Percentiles rank a stretch among this genome's conserved stretches.
Evolutionary conservation across 1,140 invertebrate species (phyloP).

Genomic region (Musca vetustissima): DNA sequence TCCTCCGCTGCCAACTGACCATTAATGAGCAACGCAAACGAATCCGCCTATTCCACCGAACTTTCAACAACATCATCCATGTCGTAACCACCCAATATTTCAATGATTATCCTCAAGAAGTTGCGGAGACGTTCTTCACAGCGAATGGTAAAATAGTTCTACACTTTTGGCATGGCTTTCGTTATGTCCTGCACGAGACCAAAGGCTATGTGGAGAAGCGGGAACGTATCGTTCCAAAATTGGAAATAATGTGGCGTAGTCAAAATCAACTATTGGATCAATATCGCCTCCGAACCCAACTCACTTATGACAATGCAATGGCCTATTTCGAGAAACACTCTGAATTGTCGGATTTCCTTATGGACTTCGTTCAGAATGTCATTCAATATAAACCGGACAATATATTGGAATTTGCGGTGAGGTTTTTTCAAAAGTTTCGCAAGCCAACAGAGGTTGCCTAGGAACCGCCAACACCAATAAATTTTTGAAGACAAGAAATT

Average conservation of each 20-base stretch:
- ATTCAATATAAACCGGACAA: constrained; percentile 47
- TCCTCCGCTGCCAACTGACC: constrained; percentile 40
- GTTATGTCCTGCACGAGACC: constrained; percentile 43
- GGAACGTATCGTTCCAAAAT: constrained; percentile 34
- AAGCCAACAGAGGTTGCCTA: neutral
- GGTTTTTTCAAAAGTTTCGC: constrained; percentile 50
- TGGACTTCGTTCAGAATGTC: constrained; percentile 45
- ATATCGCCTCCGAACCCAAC: constrained; percentile 35
- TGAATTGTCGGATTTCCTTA: constrained; percentile 41
- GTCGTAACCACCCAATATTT: constrained; percentile 47
- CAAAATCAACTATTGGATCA: constrained; percentile 30
- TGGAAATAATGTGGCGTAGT: constrained; percentile 49
- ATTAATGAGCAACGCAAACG: constrained; percentile 47
- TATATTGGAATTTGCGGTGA: constrained; percentile 46
- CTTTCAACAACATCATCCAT: constrained; percentile 38
- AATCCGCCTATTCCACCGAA: constrained; percentile 46
- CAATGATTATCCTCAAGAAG: constrained; percentile 46
- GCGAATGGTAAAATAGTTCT: constrained; percentile 40
- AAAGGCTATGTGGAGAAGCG: constrained; percentile 33
- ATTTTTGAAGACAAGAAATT: too few relatives aligned
- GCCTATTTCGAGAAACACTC: constrained; percentile 37
- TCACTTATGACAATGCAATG: constrained; percentile 44
- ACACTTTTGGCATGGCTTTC: constrained; percentile 45
- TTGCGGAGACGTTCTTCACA: constrained; percentile 44
- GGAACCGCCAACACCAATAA: too few relatives aligned